Base-by-base conservation (phyloP, 37 sponge, comb jelly and placozoan genomes). In the Corticium candelabrum region DNA sequence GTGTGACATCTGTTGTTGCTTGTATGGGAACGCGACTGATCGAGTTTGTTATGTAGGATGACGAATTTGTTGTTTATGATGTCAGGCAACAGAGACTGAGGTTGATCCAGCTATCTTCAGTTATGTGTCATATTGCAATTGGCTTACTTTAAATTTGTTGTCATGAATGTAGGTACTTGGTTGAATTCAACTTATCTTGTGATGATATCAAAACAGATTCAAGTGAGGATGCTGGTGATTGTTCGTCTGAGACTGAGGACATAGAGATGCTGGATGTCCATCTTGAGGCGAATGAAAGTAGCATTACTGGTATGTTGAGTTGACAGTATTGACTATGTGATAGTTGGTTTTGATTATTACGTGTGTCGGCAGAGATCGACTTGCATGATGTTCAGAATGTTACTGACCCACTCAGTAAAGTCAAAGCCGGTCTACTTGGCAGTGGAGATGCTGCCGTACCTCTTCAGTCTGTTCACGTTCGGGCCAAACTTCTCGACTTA, bases 391-490 rank as follows among this genome's bases (percentile, higher is more conserved):
- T 94, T 4, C 39, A 87, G 85, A 79, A 81, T 75, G 79, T 94
- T 1, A 38, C 57, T n/a, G 77, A 95, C 69, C 96, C 92, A 5
- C 68, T 95, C 81, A 70, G 34, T 71, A 95, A 95, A 84, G 90
- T 95, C 67, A 77, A 91, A 68, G 87, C 96, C 34, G 96, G 96
- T 21, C 88, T 95, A 67, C 86, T 89, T 56, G 89, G 83, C 4
- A 41, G 74, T 38, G 67, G 67, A 21, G 88, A 92, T 7, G 91
- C 76, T 3, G 89, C 84, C 37, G 84, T 95, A 1, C 96, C 96
- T 35, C 86, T 95, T 32, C 40, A 86, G 74, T 71, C 89, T 43
- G 95, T 94, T 4, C 92, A 90, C 75, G 82, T 94, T 70, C 41
- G 87, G 41, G 95, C 87, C 69, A 75, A 86, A 67, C 90, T 95